A percentile compares a stretch with the other conserved stretches of the same genome.
These are phyloP conservation scores for Eumaeus atala DNA, from an alignment of 1,140 invertebrate genomes.

Conservation along the genomic window DNA sequence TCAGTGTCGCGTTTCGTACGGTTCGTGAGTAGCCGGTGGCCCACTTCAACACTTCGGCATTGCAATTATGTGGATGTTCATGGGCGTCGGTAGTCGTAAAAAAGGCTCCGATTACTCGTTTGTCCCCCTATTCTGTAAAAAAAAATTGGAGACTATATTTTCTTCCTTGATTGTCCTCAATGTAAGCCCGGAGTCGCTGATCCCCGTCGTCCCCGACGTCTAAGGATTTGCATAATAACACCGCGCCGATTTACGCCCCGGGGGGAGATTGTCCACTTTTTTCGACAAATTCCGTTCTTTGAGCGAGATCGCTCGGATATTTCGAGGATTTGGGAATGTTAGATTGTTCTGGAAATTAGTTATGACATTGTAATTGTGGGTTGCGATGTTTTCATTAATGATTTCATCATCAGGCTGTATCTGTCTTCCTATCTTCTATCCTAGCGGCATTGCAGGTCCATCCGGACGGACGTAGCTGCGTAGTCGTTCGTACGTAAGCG, in stretches of 20 bases:
- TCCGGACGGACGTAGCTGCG: no score
- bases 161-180: conserved; percentile 15
- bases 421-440: no score
- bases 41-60: no score
- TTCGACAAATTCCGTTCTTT: conserved; percentile 58
- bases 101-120: no score
- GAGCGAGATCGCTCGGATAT: conserved; percentile 34
- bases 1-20: no score
- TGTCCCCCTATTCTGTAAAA: background rate
- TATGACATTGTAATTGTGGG: conserved; percentile 24
- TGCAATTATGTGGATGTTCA: no score
- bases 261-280: conserved; percentile 39
- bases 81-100: no score
- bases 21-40: no score
- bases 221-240: conserved; percentile 66
- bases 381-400: conserved; percentile 3
- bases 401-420: background rate
- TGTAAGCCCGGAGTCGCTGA: no score
- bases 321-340: conserved; percentile 37
- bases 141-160: no score
- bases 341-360: conserved; percentile 29
- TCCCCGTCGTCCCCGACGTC: conserved; percentile 35
- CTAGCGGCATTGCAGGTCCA: no score
- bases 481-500: no score
- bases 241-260: conserved; percentile 30